phyloP scores from a whole-genome alignment of 2,888 invertebrate genomes.

The Acanthosoma haemorrhoidale region DNA sequence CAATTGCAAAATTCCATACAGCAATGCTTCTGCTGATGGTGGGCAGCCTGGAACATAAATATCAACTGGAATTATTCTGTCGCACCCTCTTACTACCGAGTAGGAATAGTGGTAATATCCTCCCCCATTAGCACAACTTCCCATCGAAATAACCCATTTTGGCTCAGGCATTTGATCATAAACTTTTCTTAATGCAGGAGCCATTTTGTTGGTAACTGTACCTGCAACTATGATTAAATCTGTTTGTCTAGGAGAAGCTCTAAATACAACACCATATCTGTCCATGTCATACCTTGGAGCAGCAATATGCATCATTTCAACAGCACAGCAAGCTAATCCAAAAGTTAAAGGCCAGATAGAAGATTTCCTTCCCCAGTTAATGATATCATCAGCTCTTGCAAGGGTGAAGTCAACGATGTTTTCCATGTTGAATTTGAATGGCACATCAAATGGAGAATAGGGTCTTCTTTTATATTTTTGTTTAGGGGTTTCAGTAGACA shows the following conservation, averaged over 20 bases:
- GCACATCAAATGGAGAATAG: conserved; percentile 70
- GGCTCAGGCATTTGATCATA: conserved; percentile 97
- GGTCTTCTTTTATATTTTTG: conserved; percentile 46
- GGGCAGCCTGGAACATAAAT: conserved; percentile 83
- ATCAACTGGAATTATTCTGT: conserved; percentile 95
- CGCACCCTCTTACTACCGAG: conserved; percentile 96
- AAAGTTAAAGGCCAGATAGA: conserved; percentile 99
- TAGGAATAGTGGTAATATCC: conserved; percentile 99
- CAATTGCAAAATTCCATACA: conserved; percentile 18
- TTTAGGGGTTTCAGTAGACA: conserved; percentile 14
- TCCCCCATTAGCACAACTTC: conserved; percentile 99
- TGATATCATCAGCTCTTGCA: conserved; percentile 82
- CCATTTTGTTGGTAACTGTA: conserved; percentile 99
- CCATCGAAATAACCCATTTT: conserved; percentile 99
- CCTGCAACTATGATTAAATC: conserved; percentile 98
- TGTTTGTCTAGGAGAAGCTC: conserved; percentile 93
- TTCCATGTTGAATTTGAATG: conserved; percentile 45
- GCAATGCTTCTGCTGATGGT: conserved; percentile 6
- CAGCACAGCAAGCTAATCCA: conserved; percentile 96
- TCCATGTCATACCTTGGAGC: conserved; percentile 99
- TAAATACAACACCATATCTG: conserved; percentile 93
- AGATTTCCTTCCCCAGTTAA: conserved; percentile 85
- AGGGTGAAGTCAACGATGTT: conserved; percentile 77
- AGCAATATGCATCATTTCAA: conserved; percentile 99
- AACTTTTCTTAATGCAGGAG: conserved; percentile 91